Percentiles rank a stretch among this genome's conserved stretches.
These are phyloP conservation scores for Cherax destructor DNA, from an alignment of 1,140 invertebrate genomes.

Conservation along the genomic window DNA sequence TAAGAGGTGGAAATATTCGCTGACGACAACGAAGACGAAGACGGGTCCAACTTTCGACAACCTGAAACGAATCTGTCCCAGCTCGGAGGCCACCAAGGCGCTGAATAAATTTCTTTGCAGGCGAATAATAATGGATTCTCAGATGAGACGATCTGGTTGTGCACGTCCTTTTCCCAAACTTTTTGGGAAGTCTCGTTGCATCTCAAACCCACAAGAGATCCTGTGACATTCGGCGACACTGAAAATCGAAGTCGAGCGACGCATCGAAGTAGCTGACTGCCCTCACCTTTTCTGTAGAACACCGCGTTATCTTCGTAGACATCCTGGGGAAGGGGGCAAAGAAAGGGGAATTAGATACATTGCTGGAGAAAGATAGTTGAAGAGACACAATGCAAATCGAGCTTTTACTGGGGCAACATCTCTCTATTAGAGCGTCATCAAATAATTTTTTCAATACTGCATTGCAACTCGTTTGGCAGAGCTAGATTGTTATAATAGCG, in stretches of 20 bases:
- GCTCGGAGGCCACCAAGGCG: constrained; percentile 59
- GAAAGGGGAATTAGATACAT: not conserved
- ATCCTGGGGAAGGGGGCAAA: not conserved
- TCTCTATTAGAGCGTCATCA: not conserved
- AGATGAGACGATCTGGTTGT: not conserved
- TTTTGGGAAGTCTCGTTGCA: constrained; percentile 16
- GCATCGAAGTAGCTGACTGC: constrained; percentile 16
- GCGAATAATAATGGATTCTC: not conserved
- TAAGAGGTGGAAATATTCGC: not conserved
- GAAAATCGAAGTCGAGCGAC: constrained; percentile 49
- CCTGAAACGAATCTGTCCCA: constrained; percentile 32
- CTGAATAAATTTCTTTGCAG: constrained; percentile 37
- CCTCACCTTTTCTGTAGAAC: constrained; percentile 40
- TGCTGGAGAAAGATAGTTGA: not conserved
- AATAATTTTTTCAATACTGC: too few relatives aligned
- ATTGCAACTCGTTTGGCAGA: too few relatives aligned
- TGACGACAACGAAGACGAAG: constrained; percentile 22
- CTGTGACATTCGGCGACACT: not conserved
- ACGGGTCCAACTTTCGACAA: constrained; percentile 14
- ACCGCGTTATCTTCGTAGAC: constrained; percentile 41
- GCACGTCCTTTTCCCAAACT: not conserved
- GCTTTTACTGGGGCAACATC: not conserved
- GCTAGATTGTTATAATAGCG: too few relatives aligned
- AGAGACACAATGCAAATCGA: not conserved
- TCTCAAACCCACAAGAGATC: constrained; percentile 23